Evolutionary conservation across 2,113 vertebrate species (phyloP).

Genomic region (Gymnobelideus leadbeateri): DNA sequence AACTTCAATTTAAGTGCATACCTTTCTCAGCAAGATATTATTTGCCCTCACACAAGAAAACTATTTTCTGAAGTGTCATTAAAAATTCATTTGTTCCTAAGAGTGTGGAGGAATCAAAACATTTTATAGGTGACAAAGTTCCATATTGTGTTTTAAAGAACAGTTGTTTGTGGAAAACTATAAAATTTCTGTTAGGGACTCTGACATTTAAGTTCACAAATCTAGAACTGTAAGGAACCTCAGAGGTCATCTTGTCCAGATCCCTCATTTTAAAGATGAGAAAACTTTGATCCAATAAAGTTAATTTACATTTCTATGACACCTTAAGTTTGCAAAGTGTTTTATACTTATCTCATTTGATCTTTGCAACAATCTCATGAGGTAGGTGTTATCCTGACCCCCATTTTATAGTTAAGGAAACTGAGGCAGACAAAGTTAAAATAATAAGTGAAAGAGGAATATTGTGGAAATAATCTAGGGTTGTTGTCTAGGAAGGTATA

Average conservation of each 20-base stretch:
- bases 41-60: background rate
- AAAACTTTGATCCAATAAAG: background rate
- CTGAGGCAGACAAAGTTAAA: background rate
- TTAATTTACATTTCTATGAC: background rate
- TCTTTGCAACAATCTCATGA: background rate
- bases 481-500: background rate
- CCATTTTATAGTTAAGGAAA: background rate
- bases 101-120: background rate
- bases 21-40: slow-evolving; percentile 31
- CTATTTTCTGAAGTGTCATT: slow-evolving; percentile 28
- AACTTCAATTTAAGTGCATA: background rate
- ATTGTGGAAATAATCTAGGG: background rate
- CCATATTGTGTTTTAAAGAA: slow-evolving; percentile 11
- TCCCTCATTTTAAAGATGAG: background rate
- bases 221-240: background rate
- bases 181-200: background rate
- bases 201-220: background rate
- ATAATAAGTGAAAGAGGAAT: background rate
- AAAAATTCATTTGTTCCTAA: slow-evolving; percentile 44
- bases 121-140: background rate
- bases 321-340: background rate
- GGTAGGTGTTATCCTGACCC: background rate
- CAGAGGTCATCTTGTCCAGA: background rate
- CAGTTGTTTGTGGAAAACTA: background rate
- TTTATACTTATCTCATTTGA: background rate